Percentiles rank a stretch among this genome's conserved stretches.
These are phyloP conservation scores for Eciton burchellii DNA, from an alignment of 1,140 invertebrate genomes.

Conservation along the genomic window DNA sequence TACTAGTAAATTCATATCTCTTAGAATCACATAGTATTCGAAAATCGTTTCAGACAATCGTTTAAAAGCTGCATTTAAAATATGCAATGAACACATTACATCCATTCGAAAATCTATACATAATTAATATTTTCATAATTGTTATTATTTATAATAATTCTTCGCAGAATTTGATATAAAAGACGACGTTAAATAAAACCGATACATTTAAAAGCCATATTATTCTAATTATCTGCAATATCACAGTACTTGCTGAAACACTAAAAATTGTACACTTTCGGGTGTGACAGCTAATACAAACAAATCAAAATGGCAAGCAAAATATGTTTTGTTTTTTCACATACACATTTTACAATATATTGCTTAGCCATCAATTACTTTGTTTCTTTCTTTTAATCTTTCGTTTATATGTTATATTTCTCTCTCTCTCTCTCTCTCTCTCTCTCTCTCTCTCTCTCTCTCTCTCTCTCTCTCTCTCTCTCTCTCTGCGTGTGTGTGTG, in stretches of 20 bases:
- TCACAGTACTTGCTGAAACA: constrained; percentile 85
- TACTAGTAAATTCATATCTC: constrained; percentile 45
- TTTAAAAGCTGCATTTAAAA: constrained; percentile 72
- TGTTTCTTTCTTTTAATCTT: constrained; percentile 29
- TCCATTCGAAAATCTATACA: constrained; percentile 79
- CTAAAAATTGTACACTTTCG: constrained; percentile 79
- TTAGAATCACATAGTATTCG: constrained; percentile 15
- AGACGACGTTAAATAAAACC: constrained; percentile 81
- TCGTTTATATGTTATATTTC: constrained; percentile 13
- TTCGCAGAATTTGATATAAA: constrained; percentile 78
- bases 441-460: too few relatives aligned
- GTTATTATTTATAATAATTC: constrained; percentile 73
- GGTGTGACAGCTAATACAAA: constrained; percentile 77
- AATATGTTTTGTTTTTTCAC: constrained; percentile 64
- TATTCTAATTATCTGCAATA: constrained; percentile 84
- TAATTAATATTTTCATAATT: constrained; percentile 65
- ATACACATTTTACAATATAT: constrained; percentile 34
- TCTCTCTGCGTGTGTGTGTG: too few relatives aligned
- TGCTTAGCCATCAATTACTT: constrained; percentile 59
- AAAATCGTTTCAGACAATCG: constrained; percentile 55
- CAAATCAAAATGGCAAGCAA: constrained; percentile 82
- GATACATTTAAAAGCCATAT: constrained; percentile 82
- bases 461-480: not conserved
- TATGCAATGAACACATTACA: constrained; percentile 81
- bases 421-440: not conserved